These are phyloP conservation scores for Eidolon dupreanum DNA, from an alignment of 2,797 vertebrate species.

Conservation along the genomic window DNA sequence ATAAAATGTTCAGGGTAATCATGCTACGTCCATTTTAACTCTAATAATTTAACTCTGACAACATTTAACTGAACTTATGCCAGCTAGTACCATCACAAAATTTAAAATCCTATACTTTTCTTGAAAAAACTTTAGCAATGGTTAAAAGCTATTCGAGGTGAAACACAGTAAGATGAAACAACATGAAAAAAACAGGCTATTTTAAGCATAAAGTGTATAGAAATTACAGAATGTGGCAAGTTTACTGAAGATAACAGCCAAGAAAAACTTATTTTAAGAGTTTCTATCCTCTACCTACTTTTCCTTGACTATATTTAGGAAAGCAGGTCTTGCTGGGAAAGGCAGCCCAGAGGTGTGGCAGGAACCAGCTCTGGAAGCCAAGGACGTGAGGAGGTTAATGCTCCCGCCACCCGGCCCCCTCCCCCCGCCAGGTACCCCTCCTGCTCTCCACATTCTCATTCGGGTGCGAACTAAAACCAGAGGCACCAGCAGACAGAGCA, in stretches of 20 bases:
- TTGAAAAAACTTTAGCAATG: background rate
- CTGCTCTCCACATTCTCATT: background rate
- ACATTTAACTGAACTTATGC: background rate
- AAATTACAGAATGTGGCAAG: background rate
- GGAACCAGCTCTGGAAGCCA: background rate
- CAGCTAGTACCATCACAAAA: background rate
- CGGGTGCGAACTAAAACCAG: background rate
- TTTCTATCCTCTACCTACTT: background rate
- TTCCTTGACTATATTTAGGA: background rate
- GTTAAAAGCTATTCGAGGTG: background rate
- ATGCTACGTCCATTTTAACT: background rate
- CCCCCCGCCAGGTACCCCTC: background rate
- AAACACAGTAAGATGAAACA: slow-evolving; percentile 27
- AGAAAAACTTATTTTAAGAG: background rate
- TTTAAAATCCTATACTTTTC: background rate
- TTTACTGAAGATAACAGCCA: background rate
- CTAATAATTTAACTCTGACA: background rate
- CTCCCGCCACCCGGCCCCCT: background rate
- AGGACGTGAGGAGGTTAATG: rapidly evolving
- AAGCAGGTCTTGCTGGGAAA: background rate
- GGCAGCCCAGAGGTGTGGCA: background rate
- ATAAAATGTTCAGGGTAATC: background rate
- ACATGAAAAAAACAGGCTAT: background rate
- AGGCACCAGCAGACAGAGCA: background rate
- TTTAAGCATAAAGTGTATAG: background rate